Base-by-base conservation (phyloP, 2,888 invertebrate species). In the Microplitis deprimator region DNA sequence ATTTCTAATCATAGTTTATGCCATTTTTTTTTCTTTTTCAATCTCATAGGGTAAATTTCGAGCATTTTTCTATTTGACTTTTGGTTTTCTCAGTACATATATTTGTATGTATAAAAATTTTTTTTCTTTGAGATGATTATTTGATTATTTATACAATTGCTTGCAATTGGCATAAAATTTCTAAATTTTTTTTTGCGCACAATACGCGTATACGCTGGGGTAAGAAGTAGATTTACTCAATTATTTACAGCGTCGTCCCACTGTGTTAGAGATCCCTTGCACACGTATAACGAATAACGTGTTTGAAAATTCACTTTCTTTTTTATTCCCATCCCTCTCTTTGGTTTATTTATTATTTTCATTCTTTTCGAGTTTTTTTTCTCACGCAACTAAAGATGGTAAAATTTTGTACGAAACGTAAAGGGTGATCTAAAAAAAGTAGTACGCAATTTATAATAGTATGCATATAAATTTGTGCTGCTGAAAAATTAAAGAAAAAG, bases 171-270 rank as follows among this genome's bases (percentile, higher is more conserved):
- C 13, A 50, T 50, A 13, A 50, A 50, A 13, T 13, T 50, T 50
- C 8, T 13, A 50, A 50, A 10, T 13, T 50, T 50, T 50, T 50
- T 50, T 50, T 13, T 50, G 29, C 29, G 39, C 50, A 13, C 13
- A 50, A 50, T 13, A 50, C 10, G 50, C 10, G 50, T 50, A 50
- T 13, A 50, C 50, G 50, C 50, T 13, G 50, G 50, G 50, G 50
- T 50, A 13, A 50, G 50, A 13, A 50, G 50, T 50, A 50, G 76
- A 78, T 78, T 81, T 73, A 79, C 78, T 87, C 83, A 86, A 86
- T 87, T 86, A 86, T 86, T 86, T 84, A 86, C 84, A 85, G 83
- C 82, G 85, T 86, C 85, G 84, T 82, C 84, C 82, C 82, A 83
- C 80, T 76, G 75, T 74, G 76, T 76, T 76, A 62, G 75, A 65